Evolutionary conservation across 2,888 invertebrate genomes (phyloP), one percentile per base, ranked within the genome.

Genomic region (Stenichneumon culpator): DNA sequence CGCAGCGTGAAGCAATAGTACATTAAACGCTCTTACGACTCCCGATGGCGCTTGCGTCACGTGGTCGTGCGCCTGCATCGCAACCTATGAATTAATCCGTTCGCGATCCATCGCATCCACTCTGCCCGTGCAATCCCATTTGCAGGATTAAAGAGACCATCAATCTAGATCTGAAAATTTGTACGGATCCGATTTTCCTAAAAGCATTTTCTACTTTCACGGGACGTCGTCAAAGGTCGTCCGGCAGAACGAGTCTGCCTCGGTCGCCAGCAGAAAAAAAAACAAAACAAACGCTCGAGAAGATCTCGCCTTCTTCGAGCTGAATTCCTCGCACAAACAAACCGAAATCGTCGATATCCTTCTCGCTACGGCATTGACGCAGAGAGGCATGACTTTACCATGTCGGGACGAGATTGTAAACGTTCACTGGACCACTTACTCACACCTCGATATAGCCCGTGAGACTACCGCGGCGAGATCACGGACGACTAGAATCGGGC

Each of bases 391-490:
- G 16, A 52, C 36, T 32, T 11, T 54, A 36, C 50, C 69, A n/a
- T 36, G 52, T 32, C 36, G 19, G 54, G 28, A 70, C 52, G 11
- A 28, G 36, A 70, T 52, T 22, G 52, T 36, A 9, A 16, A 54
- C 19, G 22, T 36, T 54, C 11, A 54, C 19, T 32, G 70, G 7
- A 70, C 70, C 5, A 72, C 22, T 72, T 36, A 22, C 22, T 54
- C n/a, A 22, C 22, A 54, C 54, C 14, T 36, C 19, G 25, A 54
- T 25, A 54, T 16, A 72, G 6, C 39, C n/a, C 6, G 16, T 7
- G 11, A 54, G 36, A n/a, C 28, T 36, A 7, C 5, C 5, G 25
- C 25, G 16, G 3, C 69, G 50, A 9, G 44, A 44, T 44, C 44
- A 44, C 44, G 44, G 3, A 50, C 16, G 50, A 69, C 11, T 14